A percentile compares a stretch with the other conserved stretches of the same genome.
Evolutionary conservation across 1,140 invertebrate genomes (phyloP).

Genomic region (Zaprionus davidi): DNA sequence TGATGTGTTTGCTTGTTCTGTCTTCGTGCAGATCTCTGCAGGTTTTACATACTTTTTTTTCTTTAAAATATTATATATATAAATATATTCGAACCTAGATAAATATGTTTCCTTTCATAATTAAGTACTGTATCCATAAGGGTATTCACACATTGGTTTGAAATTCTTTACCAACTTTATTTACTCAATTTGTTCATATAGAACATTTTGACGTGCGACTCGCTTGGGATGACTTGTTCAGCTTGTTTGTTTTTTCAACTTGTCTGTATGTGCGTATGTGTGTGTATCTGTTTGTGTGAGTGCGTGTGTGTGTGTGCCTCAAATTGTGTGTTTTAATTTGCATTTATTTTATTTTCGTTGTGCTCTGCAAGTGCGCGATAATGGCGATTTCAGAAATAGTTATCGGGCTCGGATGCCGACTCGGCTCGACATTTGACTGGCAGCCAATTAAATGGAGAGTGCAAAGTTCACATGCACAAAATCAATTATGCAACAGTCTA

Average conservation of each 20-base stretch:
- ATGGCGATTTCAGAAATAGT: slow-evolving; percentile 33
- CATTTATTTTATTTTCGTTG: slow-evolving; percentile 34
- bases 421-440: slow-evolving; percentile 60
- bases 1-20: too few species aligned
- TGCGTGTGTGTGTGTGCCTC: slow-evolving; percentile 1
- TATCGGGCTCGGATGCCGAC: slow-evolving; percentile 16
- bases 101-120: background rate
- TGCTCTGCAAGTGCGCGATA: slow-evolving; percentile 39
- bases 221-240: slow-evolving; percentile 18
- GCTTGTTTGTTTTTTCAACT: slow-evolving; percentile 15
- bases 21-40: too few species aligned
- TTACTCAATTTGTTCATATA: background rate
- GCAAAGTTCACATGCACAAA: slow-evolving; percentile 26
- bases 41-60: too few species aligned
- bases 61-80: background rate
- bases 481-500: slow-evolving; percentile 43
- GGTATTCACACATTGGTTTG: background rate
- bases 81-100: background rate
- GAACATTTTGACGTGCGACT: slow-evolving; percentile 17
- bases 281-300: background rate
- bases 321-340: slow-evolving; percentile 37
- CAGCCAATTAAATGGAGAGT: slow-evolving; percentile 61
- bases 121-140: background rate
- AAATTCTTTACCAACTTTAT: background rate
- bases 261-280: background rate